These are phyloP conservation scores for Euglossa dilemma DNA, from an alignment of 1,140 invertebrate species.

Conservation along the genomic window DNA sequence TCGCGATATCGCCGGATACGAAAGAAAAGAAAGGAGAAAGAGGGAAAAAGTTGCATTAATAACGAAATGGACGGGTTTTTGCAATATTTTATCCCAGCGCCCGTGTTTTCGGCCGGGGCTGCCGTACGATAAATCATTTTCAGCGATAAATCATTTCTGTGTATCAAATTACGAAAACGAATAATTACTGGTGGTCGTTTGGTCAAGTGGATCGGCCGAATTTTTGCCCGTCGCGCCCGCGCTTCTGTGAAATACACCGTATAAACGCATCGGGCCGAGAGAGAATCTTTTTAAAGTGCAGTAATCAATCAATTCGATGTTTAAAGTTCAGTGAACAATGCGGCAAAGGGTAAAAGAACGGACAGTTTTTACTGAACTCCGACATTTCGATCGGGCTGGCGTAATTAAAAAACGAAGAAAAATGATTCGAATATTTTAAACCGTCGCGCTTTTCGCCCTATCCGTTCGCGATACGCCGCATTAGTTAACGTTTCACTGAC, in stretches of 20 bases:
- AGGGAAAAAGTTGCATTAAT: neutral
- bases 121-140: constrained; percentile 38
- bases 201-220: constrained; percentile 33
- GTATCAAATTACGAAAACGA: constrained; percentile 43
- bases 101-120: neutral
- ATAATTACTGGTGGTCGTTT: constrained; percentile 42
- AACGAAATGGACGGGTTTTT: constrained; percentile 9
- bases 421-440: constrained; percentile 49
- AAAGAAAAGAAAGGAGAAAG: neutral
- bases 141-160: constrained; percentile 36
- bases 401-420: constrained; percentile 37
- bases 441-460: neutral
- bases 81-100: constrained; percentile 19
- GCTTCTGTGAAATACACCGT: constrained; percentile 34
- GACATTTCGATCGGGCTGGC: neutral
- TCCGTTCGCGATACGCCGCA: neutral
- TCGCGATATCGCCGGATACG: neutral
- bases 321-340: constrained; percentile 48
- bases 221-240: constrained; percentile 17
- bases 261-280: constrained; percentile 36
- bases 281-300: constrained; percentile 41
- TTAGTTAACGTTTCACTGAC: constrained; percentile 5
- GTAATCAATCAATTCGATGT: constrained; percentile 51
- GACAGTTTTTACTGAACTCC: constrained; percentile 16
- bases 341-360: constrained; percentile 19